These are phyloP conservation scores for Amphilophus citrinellus DNA, from an alignment of 2,113 vertebrate species.

Conservation along the genomic window DNA sequence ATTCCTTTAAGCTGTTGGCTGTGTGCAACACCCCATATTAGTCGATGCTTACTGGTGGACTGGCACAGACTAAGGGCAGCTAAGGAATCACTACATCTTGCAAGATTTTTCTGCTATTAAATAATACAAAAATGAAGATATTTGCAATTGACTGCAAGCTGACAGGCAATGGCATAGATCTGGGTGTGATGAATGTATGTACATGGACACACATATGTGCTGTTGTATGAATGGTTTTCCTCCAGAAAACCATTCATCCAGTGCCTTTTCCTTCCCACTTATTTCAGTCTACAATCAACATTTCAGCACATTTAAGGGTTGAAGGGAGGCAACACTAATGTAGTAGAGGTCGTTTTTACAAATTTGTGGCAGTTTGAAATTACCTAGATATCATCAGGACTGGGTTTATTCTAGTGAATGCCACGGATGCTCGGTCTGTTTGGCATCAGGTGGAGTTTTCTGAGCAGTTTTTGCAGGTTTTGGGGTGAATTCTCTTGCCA, in stretches of 20 bases:
- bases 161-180: neutral
- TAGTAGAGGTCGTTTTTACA: neutral
- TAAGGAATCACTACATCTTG: neutral
- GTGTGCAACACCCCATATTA: neutral
- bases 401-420: neutral
- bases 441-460: neutral
- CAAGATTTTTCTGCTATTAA: neutral
- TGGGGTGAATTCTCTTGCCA: neutral
- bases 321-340: neutral
- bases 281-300: neutral
- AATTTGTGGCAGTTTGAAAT: neutral
- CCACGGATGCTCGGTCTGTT: neutral
- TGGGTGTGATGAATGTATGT: neutral
- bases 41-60: neutral
- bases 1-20: slow-evolving; percentile 46
- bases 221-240: slow-evolving; percentile 6
- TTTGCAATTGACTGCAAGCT: neutral
- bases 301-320: slow-evolving; percentile 1
- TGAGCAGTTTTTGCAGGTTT: neutral
- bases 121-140: neutral
- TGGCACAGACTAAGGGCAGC: neutral
- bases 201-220: neutral
- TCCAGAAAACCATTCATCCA: slow-evolving; percentile 12
- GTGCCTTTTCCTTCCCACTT: slow-evolving; percentile 28
- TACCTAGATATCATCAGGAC: neutral